These are phyloP conservation scores for Sigmodon hispidus DNA, from an alignment of 2,113 vertebrate genomes.

Conservation along the genomic window DNA sequence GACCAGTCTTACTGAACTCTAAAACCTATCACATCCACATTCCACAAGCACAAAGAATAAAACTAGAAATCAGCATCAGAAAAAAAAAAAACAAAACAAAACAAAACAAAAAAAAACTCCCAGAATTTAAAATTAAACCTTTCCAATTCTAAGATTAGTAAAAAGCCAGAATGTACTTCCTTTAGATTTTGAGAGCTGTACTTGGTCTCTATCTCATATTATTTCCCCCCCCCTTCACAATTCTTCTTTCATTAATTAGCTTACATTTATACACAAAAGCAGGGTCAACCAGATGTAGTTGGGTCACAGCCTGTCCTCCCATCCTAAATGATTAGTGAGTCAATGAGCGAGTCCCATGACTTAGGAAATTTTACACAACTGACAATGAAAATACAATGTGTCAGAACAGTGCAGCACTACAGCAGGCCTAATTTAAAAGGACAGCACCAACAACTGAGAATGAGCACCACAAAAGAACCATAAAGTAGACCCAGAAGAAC, in stretches of 20 bases:
- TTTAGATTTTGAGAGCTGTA: not conserved
- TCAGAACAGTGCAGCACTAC: not conserved
- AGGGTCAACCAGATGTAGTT: not conserved
- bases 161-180: not conserved
- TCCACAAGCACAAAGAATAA: not conserved
- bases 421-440: not conserved
- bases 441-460: not conserved
- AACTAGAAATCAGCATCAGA: not conserved
- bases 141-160: not conserved
- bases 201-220: not conserved
- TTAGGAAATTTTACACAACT: not conserved
- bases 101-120: not conserved
- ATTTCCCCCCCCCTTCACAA: not conserved
- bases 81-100: too few species aligned
- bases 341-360: not conserved
- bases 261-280: not conserved
- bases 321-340: not conserved
- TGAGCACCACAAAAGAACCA: not conserved
- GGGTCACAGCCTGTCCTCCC: not conserved
- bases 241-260: not conserved
- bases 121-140: not conserved
- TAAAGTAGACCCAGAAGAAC: not conserved
- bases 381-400: not conserved
- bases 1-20: not conserved
- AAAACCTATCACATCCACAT: not conserved